Conservation (phyloP, 2,113 vertebrate species). For the Hippoglossus stenolepis region DNA sequence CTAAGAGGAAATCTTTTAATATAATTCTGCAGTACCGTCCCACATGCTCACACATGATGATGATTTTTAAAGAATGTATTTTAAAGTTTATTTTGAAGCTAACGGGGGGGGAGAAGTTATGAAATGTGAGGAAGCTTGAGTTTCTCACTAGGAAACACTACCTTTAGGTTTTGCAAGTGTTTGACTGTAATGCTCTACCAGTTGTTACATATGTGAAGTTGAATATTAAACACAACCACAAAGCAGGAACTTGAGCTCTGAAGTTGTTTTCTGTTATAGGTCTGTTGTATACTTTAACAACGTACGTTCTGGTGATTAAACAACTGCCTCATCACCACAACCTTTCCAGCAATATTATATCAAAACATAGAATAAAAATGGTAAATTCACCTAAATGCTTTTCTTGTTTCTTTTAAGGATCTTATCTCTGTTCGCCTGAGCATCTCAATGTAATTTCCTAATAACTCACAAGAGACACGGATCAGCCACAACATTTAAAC, state of each 20-base stretch:
- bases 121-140: not conserved
- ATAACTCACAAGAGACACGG: too few species aligned
- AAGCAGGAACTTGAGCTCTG: not conserved
- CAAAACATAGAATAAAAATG: constrained; percentile 17
- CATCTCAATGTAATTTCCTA: too few species aligned
- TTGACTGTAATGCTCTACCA: constrained; percentile 8
- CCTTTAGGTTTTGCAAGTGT: constrained; percentile 10
- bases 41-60: not conserved
- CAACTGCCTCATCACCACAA: not conserved
- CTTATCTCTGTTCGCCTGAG: too few species aligned
- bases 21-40: constrained; percentile 34
- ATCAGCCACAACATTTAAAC: too few species aligned
- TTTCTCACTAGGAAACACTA: constrained; percentile 14
- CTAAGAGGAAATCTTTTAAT: constrained; percentile 33
- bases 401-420: constrained; percentile 1
- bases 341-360: not conserved
- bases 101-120: not conserved
- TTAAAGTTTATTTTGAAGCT: constrained; percentile 16
- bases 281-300: not conserved
- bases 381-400: constrained; percentile 7
- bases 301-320: not conserved
- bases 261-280: not conserved
- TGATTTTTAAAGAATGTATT: constrained; percentile 4
- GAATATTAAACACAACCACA: constrained; percentile 32
- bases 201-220: constrained; percentile 28